Evolutionary conservation across 1,140 invertebrate genomes (phyloP).

Genomic region (Cyrtorhinus lividipennis): DNA sequence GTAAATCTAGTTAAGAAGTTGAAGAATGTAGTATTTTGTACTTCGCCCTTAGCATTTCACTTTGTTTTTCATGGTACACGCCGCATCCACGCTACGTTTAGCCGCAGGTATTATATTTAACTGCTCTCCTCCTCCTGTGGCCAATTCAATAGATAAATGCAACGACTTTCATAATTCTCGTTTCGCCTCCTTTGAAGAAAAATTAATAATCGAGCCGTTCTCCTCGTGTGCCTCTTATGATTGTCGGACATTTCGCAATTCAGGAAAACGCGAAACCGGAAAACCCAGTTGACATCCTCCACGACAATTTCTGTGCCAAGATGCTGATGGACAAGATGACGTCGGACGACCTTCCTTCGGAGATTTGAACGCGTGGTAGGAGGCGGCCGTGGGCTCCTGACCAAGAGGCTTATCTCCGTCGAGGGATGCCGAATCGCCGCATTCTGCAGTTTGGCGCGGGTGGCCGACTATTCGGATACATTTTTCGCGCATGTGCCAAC

Average conservation of each 20-base stretch:
- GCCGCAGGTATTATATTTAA: no score
- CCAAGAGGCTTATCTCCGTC: background rate
- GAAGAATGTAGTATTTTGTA: no score
- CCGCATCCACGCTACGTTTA: no score
- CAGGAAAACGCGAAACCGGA: background rate
- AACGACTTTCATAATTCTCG: no score
- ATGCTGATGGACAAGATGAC: background rate
- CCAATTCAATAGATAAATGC: no score
- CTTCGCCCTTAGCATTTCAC: no score
- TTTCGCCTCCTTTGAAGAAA: no score
- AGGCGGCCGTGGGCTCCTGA: background rate
- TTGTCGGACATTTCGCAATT: slow-evolving; percentile 1
- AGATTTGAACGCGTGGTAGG: background rate
- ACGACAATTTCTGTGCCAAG: background rate
- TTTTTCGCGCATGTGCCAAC: background rate
- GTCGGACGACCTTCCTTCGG: background rate
- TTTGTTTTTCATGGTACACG: no score
- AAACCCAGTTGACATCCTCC: background rate
- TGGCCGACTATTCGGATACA: background rate
- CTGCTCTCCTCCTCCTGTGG: no score
- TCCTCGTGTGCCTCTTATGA: no score
- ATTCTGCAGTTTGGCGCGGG: background rate
- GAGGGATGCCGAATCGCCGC: background rate
- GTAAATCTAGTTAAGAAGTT: no score
- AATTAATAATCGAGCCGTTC: no score